phyloP scores from a whole-genome alignment of 1,140 invertebrate genomes.

The Drosophila micromelanica region DNA sequence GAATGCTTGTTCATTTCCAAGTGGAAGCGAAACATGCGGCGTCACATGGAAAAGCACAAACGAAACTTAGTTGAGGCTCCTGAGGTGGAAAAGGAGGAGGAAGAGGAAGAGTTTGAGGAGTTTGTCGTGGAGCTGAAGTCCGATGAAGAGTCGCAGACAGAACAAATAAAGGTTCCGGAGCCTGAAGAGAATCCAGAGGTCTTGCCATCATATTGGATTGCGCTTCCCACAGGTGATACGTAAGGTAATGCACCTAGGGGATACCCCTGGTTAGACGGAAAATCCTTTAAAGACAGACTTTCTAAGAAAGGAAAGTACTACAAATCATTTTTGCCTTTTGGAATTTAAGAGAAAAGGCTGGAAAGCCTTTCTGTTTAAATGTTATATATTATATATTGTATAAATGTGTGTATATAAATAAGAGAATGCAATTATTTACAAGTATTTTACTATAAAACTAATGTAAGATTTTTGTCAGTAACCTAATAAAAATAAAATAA shows the following conservation, averaged over 20 bases:
- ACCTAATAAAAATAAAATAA: background rate
- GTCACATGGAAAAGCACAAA: conserved; percentile 28
- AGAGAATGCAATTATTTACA: background rate
- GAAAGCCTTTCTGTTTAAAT: background rate
- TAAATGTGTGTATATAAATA: background rate
- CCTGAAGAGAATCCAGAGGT: background rate
- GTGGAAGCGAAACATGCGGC: conserved; percentile 34
- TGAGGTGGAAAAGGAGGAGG: background rate
- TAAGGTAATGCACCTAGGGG: background rate
- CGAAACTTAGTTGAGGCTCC: background rate
- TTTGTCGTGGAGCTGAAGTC: conserved; percentile 3
- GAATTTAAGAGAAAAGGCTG: background rate
- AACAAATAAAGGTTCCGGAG: background rate
- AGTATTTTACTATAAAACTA: background rate
- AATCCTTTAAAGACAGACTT: too few species aligned
- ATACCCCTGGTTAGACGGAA: too few species aligned
- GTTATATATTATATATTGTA: too few species aligned
- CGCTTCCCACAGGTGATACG: background rate
- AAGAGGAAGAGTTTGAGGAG: background rate
- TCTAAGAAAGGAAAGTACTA: too few species aligned
- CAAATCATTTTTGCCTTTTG: background rate
- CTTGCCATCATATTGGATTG: conserved; percentile 13
- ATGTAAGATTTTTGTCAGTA: background rate
- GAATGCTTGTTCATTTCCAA: conserved; percentile 31
- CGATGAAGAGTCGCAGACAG: background rate